phyloP scores from a whole-genome alignment of 2,113 vertebrate species.

The Istiophorus platypterus region DNA sequence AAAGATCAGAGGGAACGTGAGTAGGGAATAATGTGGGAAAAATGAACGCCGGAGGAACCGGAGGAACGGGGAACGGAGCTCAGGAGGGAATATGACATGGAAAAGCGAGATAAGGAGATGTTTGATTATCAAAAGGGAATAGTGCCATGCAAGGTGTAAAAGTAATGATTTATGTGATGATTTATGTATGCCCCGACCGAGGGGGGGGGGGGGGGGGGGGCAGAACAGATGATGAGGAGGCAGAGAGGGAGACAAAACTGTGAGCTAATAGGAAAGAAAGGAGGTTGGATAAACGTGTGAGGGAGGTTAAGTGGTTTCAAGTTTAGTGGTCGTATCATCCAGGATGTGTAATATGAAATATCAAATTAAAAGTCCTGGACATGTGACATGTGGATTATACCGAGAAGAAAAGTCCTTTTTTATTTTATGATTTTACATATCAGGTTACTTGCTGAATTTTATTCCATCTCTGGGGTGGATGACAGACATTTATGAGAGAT shows the following conservation, averaged over 20 bases:
- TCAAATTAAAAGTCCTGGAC: constrained; percentile 17
- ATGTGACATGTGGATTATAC: neutral
- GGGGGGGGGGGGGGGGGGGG: no score
- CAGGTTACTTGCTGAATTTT: neutral
- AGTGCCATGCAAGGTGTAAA: neutral
- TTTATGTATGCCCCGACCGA: no score
- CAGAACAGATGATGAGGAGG: neutral
- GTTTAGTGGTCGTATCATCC: neutral
- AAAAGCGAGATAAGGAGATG: neutral
- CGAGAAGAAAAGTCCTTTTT: no score
- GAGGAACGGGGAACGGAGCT: neutral
- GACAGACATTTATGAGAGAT: neutral
- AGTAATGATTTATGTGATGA: neutral
- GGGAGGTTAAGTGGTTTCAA: no score
- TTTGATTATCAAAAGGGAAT: neutral
- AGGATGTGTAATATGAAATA: constrained; percentile 15
- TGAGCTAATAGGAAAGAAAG: constrained; percentile 21
- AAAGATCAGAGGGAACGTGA: neutral
- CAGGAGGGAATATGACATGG: neutral
- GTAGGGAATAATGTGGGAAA: neutral
- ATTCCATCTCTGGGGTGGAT: neutral
- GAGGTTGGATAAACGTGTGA: constrained; percentile 41
- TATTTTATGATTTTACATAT: neutral
- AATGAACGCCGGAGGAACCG: neutral
- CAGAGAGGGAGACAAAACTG: constrained; percentile 7